Evolutionary conservation across 1,140 invertebrate species (phyloP).

Genomic region (Leptinotarsa texana): DNA sequence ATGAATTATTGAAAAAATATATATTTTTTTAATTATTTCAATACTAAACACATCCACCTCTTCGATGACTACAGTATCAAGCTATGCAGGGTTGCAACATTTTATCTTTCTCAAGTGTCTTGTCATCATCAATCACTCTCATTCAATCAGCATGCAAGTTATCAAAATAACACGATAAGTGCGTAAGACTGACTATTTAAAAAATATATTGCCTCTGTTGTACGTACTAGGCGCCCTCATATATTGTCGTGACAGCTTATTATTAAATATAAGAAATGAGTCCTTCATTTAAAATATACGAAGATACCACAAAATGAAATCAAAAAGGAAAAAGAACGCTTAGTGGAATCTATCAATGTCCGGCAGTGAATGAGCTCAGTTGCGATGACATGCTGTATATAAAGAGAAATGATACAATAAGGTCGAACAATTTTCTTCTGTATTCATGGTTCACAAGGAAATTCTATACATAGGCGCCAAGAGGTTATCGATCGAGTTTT

Average conservation of each 20-base stretch:
- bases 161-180: neutral
- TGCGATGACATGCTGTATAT: too few species aligned
- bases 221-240: neutral
- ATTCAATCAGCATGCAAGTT: neutral
- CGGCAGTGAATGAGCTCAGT: neutral
- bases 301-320: neutral
- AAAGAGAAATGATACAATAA: too few species aligned
- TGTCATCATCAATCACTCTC: neutral
- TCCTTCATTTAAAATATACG: neutral
- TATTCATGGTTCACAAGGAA: too few species aligned
- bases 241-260: neutral
- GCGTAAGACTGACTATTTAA: neutral
- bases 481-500: too few species aligned
- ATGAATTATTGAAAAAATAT: too few species aligned
- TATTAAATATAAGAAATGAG: neutral
- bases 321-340: neutral
- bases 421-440: too few species aligned
- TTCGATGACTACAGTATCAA: too few species aligned
- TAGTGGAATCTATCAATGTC: slow-evolving; percentile 1
- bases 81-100: too few species aligned
- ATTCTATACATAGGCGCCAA: too few species aligned
- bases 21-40: too few species aligned
- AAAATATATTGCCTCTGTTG: neutral
- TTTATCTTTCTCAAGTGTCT: too few species aligned
- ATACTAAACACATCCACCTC: too few species aligned